These are phyloP conservation scores for Salvelinus fontinalis DNA, from an alignment of 2,113 vertebrate species.

Conservation along the genomic window DNA sequence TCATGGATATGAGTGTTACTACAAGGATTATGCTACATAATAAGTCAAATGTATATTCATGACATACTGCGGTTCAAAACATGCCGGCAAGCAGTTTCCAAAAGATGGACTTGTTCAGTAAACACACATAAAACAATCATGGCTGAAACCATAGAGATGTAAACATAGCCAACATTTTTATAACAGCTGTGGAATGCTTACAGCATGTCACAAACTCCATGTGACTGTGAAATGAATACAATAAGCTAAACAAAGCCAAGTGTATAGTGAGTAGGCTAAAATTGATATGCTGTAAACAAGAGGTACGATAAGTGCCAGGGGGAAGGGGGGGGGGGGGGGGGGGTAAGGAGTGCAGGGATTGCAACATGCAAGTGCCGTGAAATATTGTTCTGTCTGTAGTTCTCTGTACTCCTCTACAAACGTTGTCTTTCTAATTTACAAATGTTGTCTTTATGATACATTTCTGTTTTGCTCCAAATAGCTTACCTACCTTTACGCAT, in stretches of 20 bases:
- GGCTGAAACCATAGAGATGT: conserved; percentile 22
- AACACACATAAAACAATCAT: conserved; percentile 34
- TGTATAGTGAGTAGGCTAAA: background rate
- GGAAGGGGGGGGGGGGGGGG: background rate
- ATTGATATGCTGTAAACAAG: background rate
- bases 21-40: conserved; percentile 57
- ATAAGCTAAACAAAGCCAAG: conserved; percentile 1
- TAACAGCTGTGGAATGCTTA: conserved; percentile 13
- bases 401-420: background rate
- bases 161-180: conserved; percentile 10
- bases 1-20: conserved; percentile 46
- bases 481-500: background rate
- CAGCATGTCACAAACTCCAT: background rate
- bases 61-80: conserved; percentile 55
- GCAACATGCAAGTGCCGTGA: conserved; percentile 21
- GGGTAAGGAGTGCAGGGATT: conserved; percentile 35
- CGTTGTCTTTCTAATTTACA: background rate
- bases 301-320: conserved; percentile 7
- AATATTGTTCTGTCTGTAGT: conserved; percentile 17
- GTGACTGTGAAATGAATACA: background rate
- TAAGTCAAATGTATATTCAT: conserved; percentile 56
- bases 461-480: background rate
- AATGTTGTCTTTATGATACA: background rate
- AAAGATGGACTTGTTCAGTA: conserved; percentile 9
- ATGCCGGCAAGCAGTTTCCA: conserved; percentile 52